A percentile compares a stretch with the other conserved stretches of the same genome.
Evolutionary conservation across 2,113 vertebrate genomes (phyloP).

Genomic region (Takifugu flavidus): DNA sequence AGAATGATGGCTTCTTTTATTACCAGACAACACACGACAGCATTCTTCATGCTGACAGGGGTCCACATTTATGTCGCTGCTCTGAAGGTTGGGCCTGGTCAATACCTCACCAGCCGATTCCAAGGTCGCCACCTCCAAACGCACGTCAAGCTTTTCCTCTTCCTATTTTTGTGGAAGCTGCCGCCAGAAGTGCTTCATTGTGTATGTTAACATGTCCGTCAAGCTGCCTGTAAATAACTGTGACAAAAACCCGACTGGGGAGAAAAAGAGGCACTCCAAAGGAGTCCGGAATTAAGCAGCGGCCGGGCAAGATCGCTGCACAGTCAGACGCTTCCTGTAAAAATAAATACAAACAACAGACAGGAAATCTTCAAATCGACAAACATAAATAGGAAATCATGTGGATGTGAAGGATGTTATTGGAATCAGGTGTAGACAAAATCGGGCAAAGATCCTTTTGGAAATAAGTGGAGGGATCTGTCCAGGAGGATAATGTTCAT

Average conservation of each 20-base stretch:
- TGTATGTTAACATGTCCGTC: slow-evolving; percentile 15
- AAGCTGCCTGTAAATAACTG: slow-evolving; percentile 34
- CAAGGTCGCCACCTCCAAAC: slow-evolving; percentile 51
- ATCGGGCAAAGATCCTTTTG: slow-evolving; percentile 30
- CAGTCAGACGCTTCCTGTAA: no score
- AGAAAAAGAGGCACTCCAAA: slow-evolving; percentile 25
- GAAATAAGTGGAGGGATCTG: slow-evolving; percentile 1
- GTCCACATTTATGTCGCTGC: slow-evolving; percentile 54
- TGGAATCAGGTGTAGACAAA: slow-evolving; percentile 36
- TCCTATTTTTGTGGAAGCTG: slow-evolving; percentile 1
- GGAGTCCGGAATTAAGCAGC: slow-evolving; percentile 34
- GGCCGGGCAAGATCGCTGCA: neutral
- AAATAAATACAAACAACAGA: no score
- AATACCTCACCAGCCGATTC: slow-evolving; percentile 37
- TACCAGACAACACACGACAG: slow-evolving; percentile 46
- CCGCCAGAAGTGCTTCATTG: slow-evolving; percentile 20
- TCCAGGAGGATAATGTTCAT: slow-evolving; percentile 29
- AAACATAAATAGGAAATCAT: no score
- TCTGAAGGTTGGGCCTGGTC: slow-evolving; percentile 19
- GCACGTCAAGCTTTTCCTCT: slow-evolving; percentile 9
- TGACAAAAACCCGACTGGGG: slow-evolving; percentile 26
- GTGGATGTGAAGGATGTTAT: slow-evolving; percentile 7
- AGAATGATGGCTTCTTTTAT: slow-evolving; percentile 65
- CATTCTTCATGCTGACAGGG: slow-evolving; percentile 65
- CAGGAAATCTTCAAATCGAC: no score